A percentile compares a stretch with the other conserved stretches of the same genome.
Conservation (phyloP, 2,888 invertebrate species). For the Acrobasis repandana region DNA sequence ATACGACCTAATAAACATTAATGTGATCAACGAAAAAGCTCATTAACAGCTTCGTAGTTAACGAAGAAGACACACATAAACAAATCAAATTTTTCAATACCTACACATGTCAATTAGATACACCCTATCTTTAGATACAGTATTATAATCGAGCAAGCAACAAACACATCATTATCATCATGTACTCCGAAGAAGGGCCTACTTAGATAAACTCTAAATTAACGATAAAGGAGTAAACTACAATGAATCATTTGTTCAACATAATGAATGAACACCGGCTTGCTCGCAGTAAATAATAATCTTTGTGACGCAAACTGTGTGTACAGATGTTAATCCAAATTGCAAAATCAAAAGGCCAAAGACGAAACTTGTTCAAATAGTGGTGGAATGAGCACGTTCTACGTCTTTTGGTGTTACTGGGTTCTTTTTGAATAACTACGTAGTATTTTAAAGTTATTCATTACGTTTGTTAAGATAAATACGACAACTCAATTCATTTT, state of each 20-base stretch:
- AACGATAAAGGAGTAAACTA: constrained; percentile 10
- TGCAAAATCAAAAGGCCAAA: constrained; percentile 15
- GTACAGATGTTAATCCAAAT: constrained; percentile 11
- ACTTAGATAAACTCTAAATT: constrained; percentile 3
- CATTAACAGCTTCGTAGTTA: too few relatives aligned
- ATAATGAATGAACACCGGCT: constrained; percentile 8
- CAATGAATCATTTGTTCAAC: constrained; percentile 19
- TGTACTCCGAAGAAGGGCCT: constrained; percentile 2
- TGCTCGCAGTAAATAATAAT: constrained; percentile 7
- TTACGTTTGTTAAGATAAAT: not conserved
- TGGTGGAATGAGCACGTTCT: constrained; percentile 2
- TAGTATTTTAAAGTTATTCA: too few relatives aligned
- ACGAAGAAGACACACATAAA: too few relatives aligned
- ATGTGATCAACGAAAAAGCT: too few relatives aligned
- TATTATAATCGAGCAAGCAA: not conserved
- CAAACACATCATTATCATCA: constrained; percentile 1
- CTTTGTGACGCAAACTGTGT: constrained; percentile 14
- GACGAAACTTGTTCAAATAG: constrained; percentile 9
- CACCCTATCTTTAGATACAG: too few relatives aligned
- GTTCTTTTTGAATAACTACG: not conserved
- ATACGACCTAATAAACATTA: too few relatives aligned
- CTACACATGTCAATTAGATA: too few relatives aligned
- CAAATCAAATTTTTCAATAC: too few relatives aligned
- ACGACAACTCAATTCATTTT: too few relatives aligned
- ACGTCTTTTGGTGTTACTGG: not conserved